phyloP scores from a whole-genome alignment of 2,113 vertebrate species.

The Capra hircus region DNA sequence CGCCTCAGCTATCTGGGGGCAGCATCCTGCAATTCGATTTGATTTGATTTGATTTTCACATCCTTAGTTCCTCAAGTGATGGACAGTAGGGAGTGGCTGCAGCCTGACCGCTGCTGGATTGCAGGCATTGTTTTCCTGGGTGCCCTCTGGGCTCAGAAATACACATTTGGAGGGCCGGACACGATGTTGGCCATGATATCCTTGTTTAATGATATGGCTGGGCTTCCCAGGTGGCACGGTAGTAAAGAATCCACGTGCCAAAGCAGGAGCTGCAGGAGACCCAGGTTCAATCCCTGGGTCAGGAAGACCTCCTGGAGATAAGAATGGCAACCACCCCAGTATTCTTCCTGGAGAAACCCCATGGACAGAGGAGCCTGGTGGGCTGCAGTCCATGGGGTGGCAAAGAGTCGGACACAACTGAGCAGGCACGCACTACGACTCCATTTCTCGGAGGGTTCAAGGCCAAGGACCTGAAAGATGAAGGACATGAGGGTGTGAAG shows the following conservation, averaged over 20 bases:
- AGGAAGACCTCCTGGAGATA: neutral
- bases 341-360: neutral
- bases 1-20: neutral
- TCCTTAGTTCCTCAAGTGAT: neutral
- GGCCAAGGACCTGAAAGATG: neutral
- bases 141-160: neutral
- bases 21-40: neutral
- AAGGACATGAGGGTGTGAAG: neutral
- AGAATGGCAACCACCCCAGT: neutral
- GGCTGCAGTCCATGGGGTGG: neutral
- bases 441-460: neutral
- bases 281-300: neutral
- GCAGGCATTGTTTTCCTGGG: neutral
- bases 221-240: neutral
- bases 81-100: rapidly evolving
- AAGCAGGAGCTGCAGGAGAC: neutral
- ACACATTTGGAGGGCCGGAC: neutral
- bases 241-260: neutral
- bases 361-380: neutral
- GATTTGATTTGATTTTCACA: neutral
- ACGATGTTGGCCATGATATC: rapidly evolving
- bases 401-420: neutral
- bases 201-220: neutral
- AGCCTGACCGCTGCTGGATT: neutral
- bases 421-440: neutral